Conservation (phyloP, 2,888 invertebrate species). For the Holacanthella duospinosa region DNA sequence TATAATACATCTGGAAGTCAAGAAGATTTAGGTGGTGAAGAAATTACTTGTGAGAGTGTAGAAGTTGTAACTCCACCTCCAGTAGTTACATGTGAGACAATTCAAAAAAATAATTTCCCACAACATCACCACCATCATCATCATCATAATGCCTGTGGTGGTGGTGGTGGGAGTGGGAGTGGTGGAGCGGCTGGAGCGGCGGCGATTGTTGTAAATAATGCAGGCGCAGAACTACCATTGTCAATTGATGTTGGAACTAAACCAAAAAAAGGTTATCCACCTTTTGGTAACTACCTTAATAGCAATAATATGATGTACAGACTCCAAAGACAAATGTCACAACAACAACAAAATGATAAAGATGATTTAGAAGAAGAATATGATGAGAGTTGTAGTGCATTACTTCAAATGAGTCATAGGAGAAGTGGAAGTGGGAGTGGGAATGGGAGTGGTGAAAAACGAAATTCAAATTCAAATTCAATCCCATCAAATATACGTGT, state of each 20-base stretch:
- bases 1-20: slow-evolving; percentile 16
- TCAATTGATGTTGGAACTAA: background rate
- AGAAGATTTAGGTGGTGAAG: slow-evolving; percentile 19
- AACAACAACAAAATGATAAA: background rate
- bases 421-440: slow-evolving; percentile 10
- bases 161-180: background rate
- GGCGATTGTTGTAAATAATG: background rate
- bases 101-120: background rate
- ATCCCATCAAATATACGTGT: background rate
- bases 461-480: background rate
- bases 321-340: background rate
- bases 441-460: background rate
- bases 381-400: background rate
- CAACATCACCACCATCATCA: background rate
- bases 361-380: background rate
- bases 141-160: background rate
- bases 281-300: slow-evolving; percentile 1
- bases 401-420: background rate
- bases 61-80: background rate
- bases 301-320: slow-evolving; percentile 3
- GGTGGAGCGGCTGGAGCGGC: too few relatives aligned
- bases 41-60: slow-evolving; percentile 6
- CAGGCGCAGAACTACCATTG: background rate
- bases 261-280: background rate
- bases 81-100: background rate